A percentile compares a stretch with the other conserved stretches of the same genome.
These are phyloP conservation scores for Eledona agricola DNA, from an alignment of 2,888 invertebrate species.

Conservation along the genomic window DNA sequence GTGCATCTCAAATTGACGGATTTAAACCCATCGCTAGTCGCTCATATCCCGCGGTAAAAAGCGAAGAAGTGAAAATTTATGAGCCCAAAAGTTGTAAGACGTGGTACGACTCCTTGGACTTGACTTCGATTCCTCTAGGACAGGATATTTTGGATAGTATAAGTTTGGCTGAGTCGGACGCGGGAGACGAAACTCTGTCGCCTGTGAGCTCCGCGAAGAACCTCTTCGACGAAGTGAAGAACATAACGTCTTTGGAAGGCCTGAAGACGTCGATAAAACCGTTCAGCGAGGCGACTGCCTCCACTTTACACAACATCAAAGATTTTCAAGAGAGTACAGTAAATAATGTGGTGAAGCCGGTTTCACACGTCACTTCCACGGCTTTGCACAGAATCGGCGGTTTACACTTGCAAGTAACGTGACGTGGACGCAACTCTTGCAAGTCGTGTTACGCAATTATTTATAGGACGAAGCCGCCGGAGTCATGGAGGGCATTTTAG, in stretches of 20 bases:
- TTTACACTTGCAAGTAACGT: slow-evolving; percentile 61
- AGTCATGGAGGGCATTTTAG: slow-evolving; percentile 71
- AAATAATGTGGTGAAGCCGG: slow-evolving; percentile 59
- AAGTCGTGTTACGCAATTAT: slow-evolving; percentile 5
- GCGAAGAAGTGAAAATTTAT: slow-evolving; percentile 64
- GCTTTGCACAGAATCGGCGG: slow-evolving; percentile 72
- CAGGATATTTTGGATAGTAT: slow-evolving; percentile 67
- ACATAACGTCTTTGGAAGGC: slow-evolving; percentile 54
- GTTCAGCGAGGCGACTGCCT: slow-evolving; percentile 56
- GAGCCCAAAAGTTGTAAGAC: slow-evolving; percentile 62
- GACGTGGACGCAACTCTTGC: slow-evolving; percentile 25
- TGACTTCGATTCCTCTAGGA: slow-evolving; percentile 70
- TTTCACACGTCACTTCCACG: slow-evolving; percentile 62
- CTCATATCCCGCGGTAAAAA: slow-evolving; percentile 11
- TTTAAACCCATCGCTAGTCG: background rate
- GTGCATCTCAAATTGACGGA: slow-evolving; percentile 1
- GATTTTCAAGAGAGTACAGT: slow-evolving; percentile 68
- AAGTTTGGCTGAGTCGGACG: slow-evolving; percentile 23
- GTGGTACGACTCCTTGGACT: slow-evolving; percentile 70
- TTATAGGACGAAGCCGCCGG: slow-evolving; percentile 71
- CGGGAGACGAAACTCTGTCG: slow-evolving; percentile 21
- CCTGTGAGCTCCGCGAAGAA: slow-evolving; percentile 42
- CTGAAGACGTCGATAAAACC: slow-evolving; percentile 55
- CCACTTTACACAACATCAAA: slow-evolving; percentile 61
- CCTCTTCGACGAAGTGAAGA: slow-evolving; percentile 52